Evolutionary conservation across 2,113 vertebrate genomes (phyloP).

Genomic region (Hassar affinis): DNA sequence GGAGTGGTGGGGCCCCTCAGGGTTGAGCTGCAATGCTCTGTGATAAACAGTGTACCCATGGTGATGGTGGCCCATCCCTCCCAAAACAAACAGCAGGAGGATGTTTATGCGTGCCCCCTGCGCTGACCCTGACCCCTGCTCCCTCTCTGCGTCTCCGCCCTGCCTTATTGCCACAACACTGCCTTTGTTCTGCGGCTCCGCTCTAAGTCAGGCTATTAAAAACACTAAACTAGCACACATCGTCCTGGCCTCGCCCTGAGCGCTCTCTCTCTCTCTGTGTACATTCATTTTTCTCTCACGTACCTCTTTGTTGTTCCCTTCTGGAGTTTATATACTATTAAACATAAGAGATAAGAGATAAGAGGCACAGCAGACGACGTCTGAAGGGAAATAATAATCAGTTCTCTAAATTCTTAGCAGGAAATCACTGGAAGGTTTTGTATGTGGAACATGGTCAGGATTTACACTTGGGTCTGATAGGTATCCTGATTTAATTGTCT

Average conservation of each 20-base stretch:
- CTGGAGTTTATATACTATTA: background rate
- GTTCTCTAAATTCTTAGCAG: background rate
- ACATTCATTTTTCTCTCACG: background rate
- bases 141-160: slow-evolving; percentile 45
- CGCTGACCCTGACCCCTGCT: slow-evolving; percentile 51
- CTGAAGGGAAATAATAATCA: background rate
- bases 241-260: slow-evolving; percentile 4
- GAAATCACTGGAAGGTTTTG: background rate
- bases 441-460: background rate
- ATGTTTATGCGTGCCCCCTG: slow-evolving; percentile 56
- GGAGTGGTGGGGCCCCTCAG: slow-evolving; percentile 47
- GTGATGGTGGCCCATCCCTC: slow-evolving; percentile 54
- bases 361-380: background rate
- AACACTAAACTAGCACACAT: slow-evolving; percentile 36
- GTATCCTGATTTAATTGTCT: background rate
- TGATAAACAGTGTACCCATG: slow-evolving; percentile 57
- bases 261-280: background rate
- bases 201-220: slow-evolving; percentile 39
- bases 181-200: slow-evolving; percentile 51
- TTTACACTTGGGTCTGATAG: background rate
- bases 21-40: slow-evolving; percentile 47
- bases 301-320: background rate
- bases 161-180: slow-evolving; percentile 55
- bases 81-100: slow-evolving; percentile 60
- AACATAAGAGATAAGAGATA: slow-evolving; percentile 22